Conservation (phyloP, 2,888 invertebrate species). For the Macrophya annulata region DNA sequence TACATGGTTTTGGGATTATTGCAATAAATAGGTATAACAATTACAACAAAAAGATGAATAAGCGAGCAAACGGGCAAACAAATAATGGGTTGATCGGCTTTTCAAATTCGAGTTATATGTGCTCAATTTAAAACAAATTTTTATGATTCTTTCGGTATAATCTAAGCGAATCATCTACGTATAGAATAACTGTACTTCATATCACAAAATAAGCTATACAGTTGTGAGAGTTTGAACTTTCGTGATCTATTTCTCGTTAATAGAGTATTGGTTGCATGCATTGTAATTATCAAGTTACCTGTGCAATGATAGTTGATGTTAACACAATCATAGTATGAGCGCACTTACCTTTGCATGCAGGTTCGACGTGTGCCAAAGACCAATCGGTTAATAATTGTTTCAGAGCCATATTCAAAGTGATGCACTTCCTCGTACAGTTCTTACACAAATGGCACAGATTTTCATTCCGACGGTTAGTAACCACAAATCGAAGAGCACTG, state of each 20-base stretch:
- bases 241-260: too few relatives aligned
- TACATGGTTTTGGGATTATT: neutral
- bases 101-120: neutral
- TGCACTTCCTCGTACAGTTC: neutral
- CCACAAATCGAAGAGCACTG: neutral
- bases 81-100: neutral
- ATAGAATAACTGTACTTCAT: neutral
- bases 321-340: neutral
- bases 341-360: conserved; percentile 7
- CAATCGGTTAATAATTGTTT: neutral
- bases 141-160: neutral
- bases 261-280: neutral
- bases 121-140: neutral
- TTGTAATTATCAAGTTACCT: neutral
- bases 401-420: neutral
- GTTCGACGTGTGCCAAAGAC: neutral
- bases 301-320: neutral
- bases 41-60: neutral
- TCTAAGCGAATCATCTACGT: neutral
- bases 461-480: neutral
- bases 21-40: neutral
- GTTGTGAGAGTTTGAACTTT: neutral
- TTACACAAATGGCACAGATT: conserved; percentile 12
- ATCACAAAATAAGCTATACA: neutral
- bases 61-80: neutral